These are phyloP conservation scores for Tenodera sinensis DNA, from an alignment of 2,888 invertebrate genomes.

Conservation along the genomic window DNA sequence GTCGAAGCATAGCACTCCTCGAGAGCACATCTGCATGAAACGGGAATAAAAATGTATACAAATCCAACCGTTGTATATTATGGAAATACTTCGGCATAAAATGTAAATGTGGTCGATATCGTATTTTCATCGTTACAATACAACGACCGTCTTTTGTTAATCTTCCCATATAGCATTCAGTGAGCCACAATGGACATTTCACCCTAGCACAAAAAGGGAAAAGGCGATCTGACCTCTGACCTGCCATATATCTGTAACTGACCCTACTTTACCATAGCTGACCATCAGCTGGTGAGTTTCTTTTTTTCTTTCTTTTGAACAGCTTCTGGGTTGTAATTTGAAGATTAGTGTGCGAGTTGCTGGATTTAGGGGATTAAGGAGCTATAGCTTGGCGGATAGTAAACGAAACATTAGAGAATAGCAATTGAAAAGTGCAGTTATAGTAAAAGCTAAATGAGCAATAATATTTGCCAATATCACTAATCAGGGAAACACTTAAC, in stretches of 20 bases:
- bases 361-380: background rate
- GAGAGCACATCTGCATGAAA: background rate
- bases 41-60: background rate
- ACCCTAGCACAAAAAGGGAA: background rate
- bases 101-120: background rate
- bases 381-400: too few relatives aligned
- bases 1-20: background rate
- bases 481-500: too few relatives aligned
- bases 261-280: background rate
- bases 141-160: background rate
- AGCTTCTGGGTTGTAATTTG: too few relatives aligned
- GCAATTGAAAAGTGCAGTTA: too few relatives aligned
- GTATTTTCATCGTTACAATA: background rate
- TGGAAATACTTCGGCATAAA: background rate
- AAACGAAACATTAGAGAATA: too few relatives aligned
- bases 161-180: background rate
- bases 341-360: too few relatives aligned
- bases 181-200: background rate
- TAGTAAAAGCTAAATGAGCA: too few relatives aligned
- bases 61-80: background rate
- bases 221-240: background rate
- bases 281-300: background rate
- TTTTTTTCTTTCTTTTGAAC: too few relatives aligned
- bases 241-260: background rate
- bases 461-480: too few relatives aligned